Base-by-base conservation (phyloP, 2,113 vertebrate species). In the Lophius piscatorius region DNA sequence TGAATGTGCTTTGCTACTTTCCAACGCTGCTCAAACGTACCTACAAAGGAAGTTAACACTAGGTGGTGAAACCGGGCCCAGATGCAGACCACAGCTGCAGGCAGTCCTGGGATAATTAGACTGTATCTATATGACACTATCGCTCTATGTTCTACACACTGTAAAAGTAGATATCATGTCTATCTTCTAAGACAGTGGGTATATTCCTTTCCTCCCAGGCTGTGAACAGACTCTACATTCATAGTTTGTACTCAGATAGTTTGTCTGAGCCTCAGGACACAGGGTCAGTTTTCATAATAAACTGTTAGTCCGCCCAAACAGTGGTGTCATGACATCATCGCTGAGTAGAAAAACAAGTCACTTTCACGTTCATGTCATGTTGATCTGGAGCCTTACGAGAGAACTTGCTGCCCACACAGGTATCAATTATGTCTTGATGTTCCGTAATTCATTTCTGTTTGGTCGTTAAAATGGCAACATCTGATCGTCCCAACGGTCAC, bases 281-380 rank as follows among this genome's bases (percentile, higher is more conserved):
- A 1, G 70, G 69, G 65, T 87, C 82, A 64, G 66, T 52, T 87
- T 87, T 68, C 83, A 79, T 70, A 76, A 76, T 51, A 80, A 81
- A 81, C 72, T 61, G 45, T 57, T 54, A 40, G 64, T 63, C 58
- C 0, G 10, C 28, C 35, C 47, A 44, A 47, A 72, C 62, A 45
- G 58, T 3, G 54, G 69, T 56, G 61, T 60, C 72, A 71, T 80
- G 79, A 86, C 83, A 80, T 84, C 81, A 87, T 31, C 1, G 14
- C 34, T 58, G 5, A 4, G 29, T 62, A 59, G 63, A 80, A 74
- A 28, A 82, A 78, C 71, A 77, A 64, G 44, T 47, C 6, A 2
- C 33, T 77, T 69, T 61, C 73, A 71, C 5, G 24, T 54, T 76
- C 54, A 9, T 4, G 42, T 39, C 16, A 17, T 51, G 17, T 48